phyloP scores from a whole-genome alignment of 1,140 invertebrate species.

The Trigoniulus corallinus region DNA sequence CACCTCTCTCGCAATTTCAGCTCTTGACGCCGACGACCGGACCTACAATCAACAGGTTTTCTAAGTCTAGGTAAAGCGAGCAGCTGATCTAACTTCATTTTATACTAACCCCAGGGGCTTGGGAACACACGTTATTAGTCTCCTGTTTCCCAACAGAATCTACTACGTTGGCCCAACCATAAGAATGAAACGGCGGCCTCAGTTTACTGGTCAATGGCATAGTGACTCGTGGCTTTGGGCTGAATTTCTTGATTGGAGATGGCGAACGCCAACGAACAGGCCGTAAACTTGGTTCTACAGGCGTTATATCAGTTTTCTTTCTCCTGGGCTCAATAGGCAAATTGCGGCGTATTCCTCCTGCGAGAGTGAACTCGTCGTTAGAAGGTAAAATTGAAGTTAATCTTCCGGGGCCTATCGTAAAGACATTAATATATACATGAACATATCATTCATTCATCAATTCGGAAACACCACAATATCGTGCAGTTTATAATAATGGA shows the following conservation, averaged over 20 bases:
- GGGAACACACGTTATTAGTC: not conserved
- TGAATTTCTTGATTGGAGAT: not conserved
- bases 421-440: too few species aligned
- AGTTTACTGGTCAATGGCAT: too few species aligned
- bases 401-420: too few species aligned
- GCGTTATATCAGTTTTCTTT: not conserved
- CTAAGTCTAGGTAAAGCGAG: not conserved
- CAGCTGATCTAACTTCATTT: not conserved
- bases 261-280: not conserved
- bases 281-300: not conserved
- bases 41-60: not conserved
- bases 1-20: not conserved
- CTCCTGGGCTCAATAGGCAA: not conserved
- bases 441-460: too few species aligned
- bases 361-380: too few species aligned
- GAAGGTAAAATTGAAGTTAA: too few species aligned
- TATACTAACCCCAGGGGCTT: not conserved
- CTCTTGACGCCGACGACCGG: not conserved
- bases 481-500: too few species aligned
- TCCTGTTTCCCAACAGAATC: not conserved
- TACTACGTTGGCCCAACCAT: not conserved
- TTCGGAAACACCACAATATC: too few species aligned
- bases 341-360: too few species aligned
- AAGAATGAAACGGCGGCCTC: not conserved
- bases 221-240: not conserved